Percentiles rank a stretch among this genome's conserved stretches.
phyloP scores from a whole-genome alignment of 1,140 invertebrate genomes.

The Lepidurus packardi region DNA sequence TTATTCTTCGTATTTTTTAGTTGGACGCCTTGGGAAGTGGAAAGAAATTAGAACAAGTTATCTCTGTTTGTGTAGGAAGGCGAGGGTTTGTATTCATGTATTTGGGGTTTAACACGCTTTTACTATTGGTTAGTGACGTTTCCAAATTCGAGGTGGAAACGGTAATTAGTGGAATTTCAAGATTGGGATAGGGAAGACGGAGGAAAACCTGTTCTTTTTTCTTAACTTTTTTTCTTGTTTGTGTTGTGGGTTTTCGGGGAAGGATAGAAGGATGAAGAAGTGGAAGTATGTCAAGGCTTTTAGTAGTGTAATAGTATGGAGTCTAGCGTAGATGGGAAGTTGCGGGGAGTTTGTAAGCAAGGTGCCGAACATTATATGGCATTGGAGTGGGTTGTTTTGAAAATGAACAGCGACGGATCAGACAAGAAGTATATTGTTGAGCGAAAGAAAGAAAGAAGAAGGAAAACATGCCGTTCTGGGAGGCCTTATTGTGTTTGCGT shows the following conservation, averaged over 20 bases:
- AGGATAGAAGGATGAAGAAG: neutral
- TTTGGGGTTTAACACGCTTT: too few relatives aligned
- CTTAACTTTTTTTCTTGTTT: neutral
- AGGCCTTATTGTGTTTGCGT: neutral
- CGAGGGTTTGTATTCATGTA: too few relatives aligned
- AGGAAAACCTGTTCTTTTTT: conserved; percentile 11
- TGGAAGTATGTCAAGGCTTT: conserved; percentile 11
- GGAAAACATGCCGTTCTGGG: neutral
- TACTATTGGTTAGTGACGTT: too few relatives aligned
- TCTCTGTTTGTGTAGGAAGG: too few relatives aligned
- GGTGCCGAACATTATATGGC: neutral
- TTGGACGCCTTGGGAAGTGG: too few relatives aligned
- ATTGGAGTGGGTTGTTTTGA: neutral
- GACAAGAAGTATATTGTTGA: neutral
- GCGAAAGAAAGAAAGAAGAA: neutral
- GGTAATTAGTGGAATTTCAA: too few relatives aligned
- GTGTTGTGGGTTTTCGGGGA: neutral
- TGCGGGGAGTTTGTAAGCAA: neutral
- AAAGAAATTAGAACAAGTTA: too few relatives aligned
- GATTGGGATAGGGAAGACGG: neutral
- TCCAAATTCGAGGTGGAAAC: too few relatives aligned
- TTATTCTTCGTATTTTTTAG: too few relatives aligned
- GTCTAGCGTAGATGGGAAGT: neutral
- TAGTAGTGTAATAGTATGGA: neutral
- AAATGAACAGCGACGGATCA: neutral